Conservation (phyloP, 2,888 invertebrate species). For the Tillus elongatus region DNA sequence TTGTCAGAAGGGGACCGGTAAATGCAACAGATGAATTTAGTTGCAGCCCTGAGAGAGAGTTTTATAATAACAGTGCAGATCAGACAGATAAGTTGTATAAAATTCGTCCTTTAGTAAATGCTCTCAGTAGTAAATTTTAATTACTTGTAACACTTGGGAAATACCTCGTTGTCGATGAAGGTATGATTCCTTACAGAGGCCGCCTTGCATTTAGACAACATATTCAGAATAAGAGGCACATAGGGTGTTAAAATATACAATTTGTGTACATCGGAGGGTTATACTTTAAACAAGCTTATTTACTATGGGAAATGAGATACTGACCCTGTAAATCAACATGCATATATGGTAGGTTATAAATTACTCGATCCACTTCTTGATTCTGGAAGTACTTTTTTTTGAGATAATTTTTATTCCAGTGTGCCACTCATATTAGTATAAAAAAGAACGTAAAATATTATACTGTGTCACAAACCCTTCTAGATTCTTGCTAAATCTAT, state of each 20-base stretch:
- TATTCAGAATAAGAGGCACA: not conserved
- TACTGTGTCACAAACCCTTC: constrained; percentile 2
- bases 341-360: no score
- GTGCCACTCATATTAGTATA: not conserved
- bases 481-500: no score
- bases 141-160: no score
- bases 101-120: no score
- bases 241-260: constrained; percentile 4
- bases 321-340: no score
- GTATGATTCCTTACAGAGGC: not conserved
- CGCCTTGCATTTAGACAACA: constrained; percentile 3
- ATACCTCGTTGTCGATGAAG: constrained; percentile 1
- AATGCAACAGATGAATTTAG: no score
- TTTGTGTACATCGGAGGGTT: not conserved
- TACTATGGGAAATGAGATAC: not conserved
- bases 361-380: not conserved
- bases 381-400: constrained; percentile 11
- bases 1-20: no score
- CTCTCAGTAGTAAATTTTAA: no score
- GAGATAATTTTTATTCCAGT: constrained; percentile 16
- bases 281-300: not conserved
- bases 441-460: constrained; percentile 4
- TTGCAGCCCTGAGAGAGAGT: no score
- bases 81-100: no score
- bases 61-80: no score